Base-by-base conservation (phyloP, 2,797 vertebrate genomes). In the Ctenopoma kingsleyae region DNA sequence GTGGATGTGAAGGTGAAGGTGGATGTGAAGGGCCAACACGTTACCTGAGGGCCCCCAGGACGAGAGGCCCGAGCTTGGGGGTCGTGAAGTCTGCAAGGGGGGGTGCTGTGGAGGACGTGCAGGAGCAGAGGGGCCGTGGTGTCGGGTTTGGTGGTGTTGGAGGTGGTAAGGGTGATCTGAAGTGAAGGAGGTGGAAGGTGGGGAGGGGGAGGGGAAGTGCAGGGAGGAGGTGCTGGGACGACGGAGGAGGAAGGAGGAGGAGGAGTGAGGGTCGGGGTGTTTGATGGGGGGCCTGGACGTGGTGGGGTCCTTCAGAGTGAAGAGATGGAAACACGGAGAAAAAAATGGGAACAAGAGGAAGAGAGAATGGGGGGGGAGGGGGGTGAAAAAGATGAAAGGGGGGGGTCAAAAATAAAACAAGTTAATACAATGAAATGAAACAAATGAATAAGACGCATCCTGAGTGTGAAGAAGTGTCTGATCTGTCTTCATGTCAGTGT, bases 151-250 rank as follows among this genome's bases (percentile, higher is more conserved):
- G 61, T 38, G 56, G 53, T 59, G 68, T 86, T 92, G 93, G 35
- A 11, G 35, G 89, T 90, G 48, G 53, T 54, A 30, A 54, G 78
- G 62, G 74, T 57, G 79, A 67, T 87, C 85, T 78, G 80, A 15
- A 58, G 89, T 50, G 67, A 82, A 84, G 84, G 87, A 72, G 86
- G 77, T 0, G 80, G 79, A 57, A 88, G 93, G 89, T 35, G 17
- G 93, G 91, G 85, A 91, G 83, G 87, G 46, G 15, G 56, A 38
- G 15, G 93, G 91, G 84, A 92, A 84, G 87, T 94, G 93, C 92
- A 94, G 93, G 88, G 93, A 93, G 90, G 95, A 96, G 91, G 95
- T 91, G 93, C 78, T 87, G 66, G 82, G 75, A 17, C 30, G 89
- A 64, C 49, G 78, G 9, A 10, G 81, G 46, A 70, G 59, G 30